Conservation (phyloP, 1,140 invertebrate genomes). For the Trachelipus rathkii region DNA sequence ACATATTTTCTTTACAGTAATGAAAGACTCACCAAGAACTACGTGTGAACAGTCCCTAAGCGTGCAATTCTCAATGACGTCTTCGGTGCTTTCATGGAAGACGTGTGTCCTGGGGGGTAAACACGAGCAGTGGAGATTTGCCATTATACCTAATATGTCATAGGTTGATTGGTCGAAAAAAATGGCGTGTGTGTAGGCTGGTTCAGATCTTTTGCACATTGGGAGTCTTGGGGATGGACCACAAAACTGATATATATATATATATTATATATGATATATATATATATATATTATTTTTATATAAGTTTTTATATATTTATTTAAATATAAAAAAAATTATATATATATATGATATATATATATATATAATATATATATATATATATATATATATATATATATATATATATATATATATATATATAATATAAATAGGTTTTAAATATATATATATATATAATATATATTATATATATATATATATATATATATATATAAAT, state of each 20-base stretch:
- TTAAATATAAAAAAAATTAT: slow-evolving; percentile 16
- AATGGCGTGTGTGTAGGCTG: neutral
- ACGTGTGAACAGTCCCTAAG: neutral
- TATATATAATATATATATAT: slow-evolving; percentile 8
- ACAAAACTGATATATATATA: neutral
- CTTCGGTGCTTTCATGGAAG: neutral
- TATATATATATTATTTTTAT: slow-evolving; percentile 21
- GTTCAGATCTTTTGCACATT: neutral
- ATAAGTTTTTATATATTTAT: neutral
- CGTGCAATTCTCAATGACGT: neutral
- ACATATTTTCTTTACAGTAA: too few relatives aligned
- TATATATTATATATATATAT: too few relatives aligned
- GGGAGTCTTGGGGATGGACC: neutral
- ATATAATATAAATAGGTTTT: too few relatives aligned
- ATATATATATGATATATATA: slow-evolving; percentile 24
- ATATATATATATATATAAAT: too few relatives aligned
- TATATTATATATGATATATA: slow-evolving; percentile 17
- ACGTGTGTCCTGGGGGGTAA: neutral
- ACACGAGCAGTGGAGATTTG: neutral
- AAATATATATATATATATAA: too few relatives aligned
- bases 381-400: too few relatives aligned
- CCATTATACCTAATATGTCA: neutral
- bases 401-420: too few relatives aligned
- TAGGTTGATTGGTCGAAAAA: neutral
- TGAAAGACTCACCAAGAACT: neutral